Percentiles rank a stretch among this genome's conserved stretches.
Conservation (phyloP, 2,113 vertebrate species). For the Bubalus kerabau region DNA sequence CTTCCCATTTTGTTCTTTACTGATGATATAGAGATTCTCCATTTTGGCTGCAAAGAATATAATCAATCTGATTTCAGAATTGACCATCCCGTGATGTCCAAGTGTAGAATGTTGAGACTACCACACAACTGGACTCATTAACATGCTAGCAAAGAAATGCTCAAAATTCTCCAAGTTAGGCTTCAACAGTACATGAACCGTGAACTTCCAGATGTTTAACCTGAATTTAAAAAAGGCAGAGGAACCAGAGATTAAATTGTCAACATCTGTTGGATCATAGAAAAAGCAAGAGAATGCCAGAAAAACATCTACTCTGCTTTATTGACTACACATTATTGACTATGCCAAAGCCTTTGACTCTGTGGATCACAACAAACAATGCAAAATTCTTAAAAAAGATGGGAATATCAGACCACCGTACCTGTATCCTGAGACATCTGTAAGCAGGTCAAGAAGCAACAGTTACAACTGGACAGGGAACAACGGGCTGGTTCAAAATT, state of each 20-base stretch:
- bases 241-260: not conserved
- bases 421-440: not conserved
- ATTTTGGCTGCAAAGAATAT: not conserved
- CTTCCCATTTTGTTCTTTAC: not conserved
- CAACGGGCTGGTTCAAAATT: not conserved
- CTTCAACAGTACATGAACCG: not conserved
- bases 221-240: not conserved
- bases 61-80: not conserved
- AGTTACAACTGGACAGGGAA: not conserved
- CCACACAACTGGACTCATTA: not conserved
- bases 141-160: not conserved
- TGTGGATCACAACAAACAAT: not conserved
- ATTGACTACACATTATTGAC: not conserved
- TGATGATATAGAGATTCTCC: not conserved
- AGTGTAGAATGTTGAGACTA: not conserved
- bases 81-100: not conserved
- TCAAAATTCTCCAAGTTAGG: not conserved
- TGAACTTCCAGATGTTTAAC: not conserved
- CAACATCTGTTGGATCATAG: not conserved
- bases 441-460: not conserved
- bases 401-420: not conserved
- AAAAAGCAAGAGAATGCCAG: not conserved
- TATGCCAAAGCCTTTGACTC: not conserved
- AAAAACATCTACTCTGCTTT: not conserved
- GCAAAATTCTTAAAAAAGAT: not conserved